These are phyloP conservation scores for Strigamia crassipes DNA, from an alignment of 2,888 invertebrate species.

Conservation along the genomic window DNA sequence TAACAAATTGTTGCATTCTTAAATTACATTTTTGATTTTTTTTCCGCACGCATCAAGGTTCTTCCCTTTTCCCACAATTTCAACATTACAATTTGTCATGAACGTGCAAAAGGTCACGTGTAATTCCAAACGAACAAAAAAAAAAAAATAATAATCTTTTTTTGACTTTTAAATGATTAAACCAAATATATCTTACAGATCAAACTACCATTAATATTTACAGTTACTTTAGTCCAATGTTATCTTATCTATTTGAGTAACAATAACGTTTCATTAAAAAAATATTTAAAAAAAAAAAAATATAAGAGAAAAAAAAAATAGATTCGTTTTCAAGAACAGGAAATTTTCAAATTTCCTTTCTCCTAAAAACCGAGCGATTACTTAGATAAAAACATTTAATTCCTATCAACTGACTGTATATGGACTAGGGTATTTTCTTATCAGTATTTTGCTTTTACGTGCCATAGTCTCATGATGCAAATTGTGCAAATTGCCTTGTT, in stretches of 20 bases:
- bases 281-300: background rate
- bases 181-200: background rate
- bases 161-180: background rate
- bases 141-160: background rate
- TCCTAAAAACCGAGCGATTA: slow-evolving; percentile 7
- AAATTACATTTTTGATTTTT: background rate
- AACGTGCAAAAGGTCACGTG: background rate
- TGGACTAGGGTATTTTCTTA: slow-evolving; percentile 22
- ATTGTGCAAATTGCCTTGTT: slow-evolving; percentile 42
- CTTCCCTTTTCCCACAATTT: slow-evolving; percentile 31
- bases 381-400: slow-evolving; percentile 36
- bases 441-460: slow-evolving; percentile 34
- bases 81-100: slow-evolving; percentile 20
- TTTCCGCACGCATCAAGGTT: background rate
- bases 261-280: slow-evolving; percentile 2
- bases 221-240: background rate
- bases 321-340: slow-evolving; percentile 32
- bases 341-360: slow-evolving; percentile 24
- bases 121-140: background rate
- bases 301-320: background rate
- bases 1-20: too few species aligned
- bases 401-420: slow-evolving; percentile 28
- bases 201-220: slow-evolving; percentile 30
- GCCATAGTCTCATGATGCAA: slow-evolving; percentile 28
- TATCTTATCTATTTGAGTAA: slow-evolving; percentile 34